Conservation (phyloP, 2,797 vertebrate species). For the Pipistrellus pipistrellus region DNA sequence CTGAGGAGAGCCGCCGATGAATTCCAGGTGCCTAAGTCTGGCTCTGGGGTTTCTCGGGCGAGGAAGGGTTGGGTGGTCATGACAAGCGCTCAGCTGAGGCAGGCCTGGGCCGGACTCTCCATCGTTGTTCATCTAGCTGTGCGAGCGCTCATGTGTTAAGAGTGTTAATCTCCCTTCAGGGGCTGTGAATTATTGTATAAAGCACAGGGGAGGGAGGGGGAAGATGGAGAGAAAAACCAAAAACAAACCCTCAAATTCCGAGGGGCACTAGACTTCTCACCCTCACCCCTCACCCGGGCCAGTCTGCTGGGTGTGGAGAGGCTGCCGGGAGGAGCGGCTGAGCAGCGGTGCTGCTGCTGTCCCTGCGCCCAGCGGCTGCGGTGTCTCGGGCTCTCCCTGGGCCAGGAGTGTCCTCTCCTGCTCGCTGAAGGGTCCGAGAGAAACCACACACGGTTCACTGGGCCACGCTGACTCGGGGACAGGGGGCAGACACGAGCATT, state of each 20-base stretch:
- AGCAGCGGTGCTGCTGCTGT: background rate
- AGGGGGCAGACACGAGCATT: background rate
- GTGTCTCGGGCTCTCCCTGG: background rate
- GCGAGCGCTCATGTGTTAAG: background rate
- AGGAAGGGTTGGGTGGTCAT: background rate
- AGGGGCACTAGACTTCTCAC: background rate
- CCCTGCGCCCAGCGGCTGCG: too few species aligned
- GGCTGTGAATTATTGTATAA: background rate
- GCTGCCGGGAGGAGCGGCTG: background rate
- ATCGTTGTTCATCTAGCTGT: background rate
- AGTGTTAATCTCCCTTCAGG: background rate
- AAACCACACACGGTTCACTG: background rate
- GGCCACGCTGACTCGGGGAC: background rate
- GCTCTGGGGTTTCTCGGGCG: background rate
- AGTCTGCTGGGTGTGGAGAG: background rate
- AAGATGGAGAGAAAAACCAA: background rate
- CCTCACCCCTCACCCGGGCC: background rate
- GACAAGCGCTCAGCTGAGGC: background rate
- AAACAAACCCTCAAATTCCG: background rate
- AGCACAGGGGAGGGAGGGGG: background rate
- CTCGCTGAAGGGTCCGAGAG: background rate
- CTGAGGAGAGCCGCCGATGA: background rate
- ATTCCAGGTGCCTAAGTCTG: slow-evolving; percentile 16
- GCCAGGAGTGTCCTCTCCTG: background rate
- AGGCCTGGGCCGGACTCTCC: background rate